A percentile compares a stretch with the other conserved stretches of the same genome.
Conservation (phyloP, 2,888 invertebrate genomes). For the Timandra comae region DNA sequence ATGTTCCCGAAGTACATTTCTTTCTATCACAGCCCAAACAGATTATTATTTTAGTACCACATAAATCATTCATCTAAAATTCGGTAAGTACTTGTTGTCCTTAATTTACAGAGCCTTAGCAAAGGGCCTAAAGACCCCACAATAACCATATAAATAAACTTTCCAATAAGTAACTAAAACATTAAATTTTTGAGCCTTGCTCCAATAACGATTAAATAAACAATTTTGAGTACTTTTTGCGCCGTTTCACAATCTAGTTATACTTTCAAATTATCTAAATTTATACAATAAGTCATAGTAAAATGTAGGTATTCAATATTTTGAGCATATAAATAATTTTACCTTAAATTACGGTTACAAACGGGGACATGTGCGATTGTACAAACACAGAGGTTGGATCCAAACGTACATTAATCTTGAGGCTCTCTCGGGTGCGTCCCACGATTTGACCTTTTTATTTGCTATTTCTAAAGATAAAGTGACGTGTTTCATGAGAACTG, state of each 20-base stretch:
- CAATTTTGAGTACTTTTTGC: too few relatives aligned
- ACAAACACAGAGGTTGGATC: conserved; percentile 30
- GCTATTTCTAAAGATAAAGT: conserved; percentile 26
- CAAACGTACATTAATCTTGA: conserved; percentile 33
- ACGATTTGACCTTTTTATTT: conserved; percentile 38
- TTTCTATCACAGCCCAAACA: conserved; percentile 68
- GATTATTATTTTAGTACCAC: conserved; percentile 16
- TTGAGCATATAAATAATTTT: conserved; percentile 27
- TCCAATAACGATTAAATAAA: background rate
- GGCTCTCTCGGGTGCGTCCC: conserved; percentile 42
- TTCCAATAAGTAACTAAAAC: background rate
- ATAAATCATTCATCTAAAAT: conserved; percentile 2
- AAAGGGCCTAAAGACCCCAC: too few relatives aligned
- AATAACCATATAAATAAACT: background rate
- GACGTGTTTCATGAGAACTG: conserved; percentile 58
- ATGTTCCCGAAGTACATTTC: conserved; percentile 52
- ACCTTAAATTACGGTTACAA: conserved; percentile 24
- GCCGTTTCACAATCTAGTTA: too few relatives aligned
- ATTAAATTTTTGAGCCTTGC: background rate
- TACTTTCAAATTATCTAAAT: too few relatives aligned
- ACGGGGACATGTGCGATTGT: conserved; percentile 22
- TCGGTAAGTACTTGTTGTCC: conserved; percentile 7
- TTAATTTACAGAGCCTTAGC: background rate
- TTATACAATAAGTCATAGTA: too few relatives aligned
- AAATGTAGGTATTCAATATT: conserved; percentile 2